Conservation (phyloP, 2,113 vertebrate species). For the Lophochroa leadbeateri region DNA sequence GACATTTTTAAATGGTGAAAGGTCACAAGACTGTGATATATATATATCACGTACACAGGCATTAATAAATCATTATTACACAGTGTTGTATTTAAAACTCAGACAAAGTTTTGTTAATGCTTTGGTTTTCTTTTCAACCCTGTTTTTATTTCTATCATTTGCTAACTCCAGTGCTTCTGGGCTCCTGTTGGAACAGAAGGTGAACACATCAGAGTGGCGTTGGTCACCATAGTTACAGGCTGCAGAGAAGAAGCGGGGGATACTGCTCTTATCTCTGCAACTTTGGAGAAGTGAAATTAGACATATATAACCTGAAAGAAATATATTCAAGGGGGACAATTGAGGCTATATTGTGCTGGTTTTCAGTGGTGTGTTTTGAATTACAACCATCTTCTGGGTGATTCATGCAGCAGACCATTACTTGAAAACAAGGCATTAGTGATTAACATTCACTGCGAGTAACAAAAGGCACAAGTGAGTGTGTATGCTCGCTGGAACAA, state of each 20-base stretch:
- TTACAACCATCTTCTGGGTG: background rate
- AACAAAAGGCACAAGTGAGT: background rate
- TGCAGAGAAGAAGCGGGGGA: background rate
- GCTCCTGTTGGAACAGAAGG: background rate
- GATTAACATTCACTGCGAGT: background rate
- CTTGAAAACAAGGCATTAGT: background rate
- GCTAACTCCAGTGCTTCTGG: background rate
- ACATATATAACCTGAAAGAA: background rate
- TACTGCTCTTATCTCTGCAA: background rate
- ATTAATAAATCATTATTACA: background rate
- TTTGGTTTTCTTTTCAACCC: background rate
- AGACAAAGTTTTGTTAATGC: background rate
- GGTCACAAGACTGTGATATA: background rate
- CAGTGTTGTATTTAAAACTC: background rate
- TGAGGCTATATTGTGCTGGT: background rate
- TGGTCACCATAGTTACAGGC: slow-evolving; percentile 45
- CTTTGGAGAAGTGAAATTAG: slow-evolving; percentile 35
- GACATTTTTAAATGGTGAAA: background rate
- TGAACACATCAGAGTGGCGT: background rate
- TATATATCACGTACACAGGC: background rate
- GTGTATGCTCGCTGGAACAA: background rate
- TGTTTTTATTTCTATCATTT: background rate
- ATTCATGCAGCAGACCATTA: background rate
- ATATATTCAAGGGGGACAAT: background rate
- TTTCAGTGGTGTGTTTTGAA: background rate